These are phyloP conservation scores for Coleophora flavipennella DNA, from an alignment of 2,888 invertebrate genomes.

Conservation along the genomic window DNA sequence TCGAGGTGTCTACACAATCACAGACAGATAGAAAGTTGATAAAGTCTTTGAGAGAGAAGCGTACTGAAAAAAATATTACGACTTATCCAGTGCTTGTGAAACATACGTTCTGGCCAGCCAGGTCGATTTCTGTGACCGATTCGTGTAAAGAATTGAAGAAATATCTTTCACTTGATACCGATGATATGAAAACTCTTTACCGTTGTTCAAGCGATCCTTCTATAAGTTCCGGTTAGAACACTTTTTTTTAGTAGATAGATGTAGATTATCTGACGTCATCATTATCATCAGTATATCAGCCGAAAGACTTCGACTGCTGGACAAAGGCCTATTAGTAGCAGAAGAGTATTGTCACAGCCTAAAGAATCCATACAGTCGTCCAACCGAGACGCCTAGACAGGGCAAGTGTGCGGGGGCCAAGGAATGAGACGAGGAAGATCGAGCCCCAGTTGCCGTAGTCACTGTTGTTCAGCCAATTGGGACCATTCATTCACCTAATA, in stretches of 20 bases:
- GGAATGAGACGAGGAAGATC: too few relatives aligned
- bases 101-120: slow-evolving; percentile 7
- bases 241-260: slow-evolving; percentile 5
- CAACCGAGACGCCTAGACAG: too few relatives aligned
- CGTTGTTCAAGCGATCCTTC: slow-evolving; percentile 45
- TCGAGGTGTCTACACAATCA: slow-evolving; percentile 32
- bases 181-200: slow-evolving; percentile 48
- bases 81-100: slow-evolving; percentile 32
- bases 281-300: too few relatives aligned
- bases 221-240: slow-evolving; percentile 34
- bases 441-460: too few relatives aligned
- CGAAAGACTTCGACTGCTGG: too few relatives aligned
- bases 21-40: slow-evolving; percentile 28
- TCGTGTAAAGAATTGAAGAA: slow-evolving; percentile 14
- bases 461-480: too few relatives aligned
- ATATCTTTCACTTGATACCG: slow-evolving; percentile 14
- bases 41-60: slow-evolving; percentile 14
- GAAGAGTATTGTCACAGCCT: too few relatives aligned
- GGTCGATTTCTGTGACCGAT: slow-evolving; percentile 28
- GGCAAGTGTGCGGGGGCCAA: too few relatives aligned
- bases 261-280: too few relatives aligned
- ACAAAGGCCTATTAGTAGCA: too few relatives aligned
- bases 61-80: slow-evolving; percentile 25
- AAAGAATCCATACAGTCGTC: too few relatives aligned
- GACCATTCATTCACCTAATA: too few relatives aligned